Conservation (phyloP, 2,888 invertebrate species). For the Parnassius mnemosyne region DNA sequence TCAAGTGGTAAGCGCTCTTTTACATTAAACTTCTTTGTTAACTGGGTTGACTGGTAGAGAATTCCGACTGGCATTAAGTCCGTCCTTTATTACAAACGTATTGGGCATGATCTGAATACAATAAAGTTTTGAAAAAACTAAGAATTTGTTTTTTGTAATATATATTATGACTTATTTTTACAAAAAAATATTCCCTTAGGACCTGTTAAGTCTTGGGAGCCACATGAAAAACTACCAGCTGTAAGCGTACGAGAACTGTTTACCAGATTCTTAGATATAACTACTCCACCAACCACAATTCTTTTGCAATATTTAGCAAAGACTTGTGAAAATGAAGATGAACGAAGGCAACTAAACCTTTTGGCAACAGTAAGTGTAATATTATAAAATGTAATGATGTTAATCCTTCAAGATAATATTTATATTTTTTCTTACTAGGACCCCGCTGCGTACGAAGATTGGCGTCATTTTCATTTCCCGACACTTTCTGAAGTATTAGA, state of each 20-base stretch:
- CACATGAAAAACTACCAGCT: conserved; percentile 90
- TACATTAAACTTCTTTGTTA: too few relatives aligned
- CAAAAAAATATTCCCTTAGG: conserved; percentile 77
- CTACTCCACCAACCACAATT: conserved; percentile 94
- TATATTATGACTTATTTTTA: neutral
- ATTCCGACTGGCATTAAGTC: neutral
- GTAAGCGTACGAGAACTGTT: conserved; percentile 88
- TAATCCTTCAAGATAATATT: neutral
- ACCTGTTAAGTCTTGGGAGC: conserved; percentile 91
- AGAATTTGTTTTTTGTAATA: neutral
- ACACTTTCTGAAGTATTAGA: conserved; percentile 92
- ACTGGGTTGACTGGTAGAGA: too few relatives aligned
- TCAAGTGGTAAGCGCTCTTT: conserved; percentile 83
- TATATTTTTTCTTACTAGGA: conserved; percentile 76
- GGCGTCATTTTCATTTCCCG: conserved; percentile 93
- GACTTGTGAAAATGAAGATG: conserved; percentile 87
- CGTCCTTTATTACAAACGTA: neutral
- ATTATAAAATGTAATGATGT: neutral
- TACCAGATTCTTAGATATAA: conserved; percentile 92
- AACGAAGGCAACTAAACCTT: conserved; percentile 85
- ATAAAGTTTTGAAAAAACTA: neutral
- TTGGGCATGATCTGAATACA: neutral
- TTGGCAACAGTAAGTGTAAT: conserved; percentile 85
- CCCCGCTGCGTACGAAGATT: conserved; percentile 94
- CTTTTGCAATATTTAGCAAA: conserved; percentile 90